A percentile compares a stretch with the other conserved stretches of the same genome.
These are phyloP conservation scores for Corynorhinus townsendii DNA, from an alignment of 2,113 vertebrate species.

Conservation along the genomic window DNA sequence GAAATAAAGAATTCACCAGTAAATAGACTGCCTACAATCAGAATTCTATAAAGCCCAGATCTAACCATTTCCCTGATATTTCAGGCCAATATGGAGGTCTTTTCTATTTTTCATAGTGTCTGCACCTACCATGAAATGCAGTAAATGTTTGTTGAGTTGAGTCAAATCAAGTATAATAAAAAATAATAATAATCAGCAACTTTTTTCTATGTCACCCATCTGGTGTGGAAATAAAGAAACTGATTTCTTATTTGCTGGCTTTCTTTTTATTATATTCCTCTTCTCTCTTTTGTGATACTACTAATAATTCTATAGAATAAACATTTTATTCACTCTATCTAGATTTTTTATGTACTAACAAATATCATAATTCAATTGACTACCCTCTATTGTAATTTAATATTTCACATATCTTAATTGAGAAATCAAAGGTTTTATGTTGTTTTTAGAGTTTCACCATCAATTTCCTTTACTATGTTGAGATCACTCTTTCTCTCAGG, in stretches of 20 bases:
- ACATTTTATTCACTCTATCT: conserved; percentile 8
- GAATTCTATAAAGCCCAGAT: background rate
- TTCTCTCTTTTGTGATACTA: background rate
- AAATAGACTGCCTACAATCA: background rate
- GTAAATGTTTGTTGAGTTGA: conserved; percentile 22
- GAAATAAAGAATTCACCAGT: background rate
- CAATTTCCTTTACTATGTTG: background rate
- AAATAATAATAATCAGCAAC: background rate
- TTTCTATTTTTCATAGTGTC: background rate
- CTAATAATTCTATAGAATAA: background rate
- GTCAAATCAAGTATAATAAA: background rate
- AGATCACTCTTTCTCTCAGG: conserved; percentile 9
- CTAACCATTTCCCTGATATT: background rate
- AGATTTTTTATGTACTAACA: background rate
- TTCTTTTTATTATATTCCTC: background rate
- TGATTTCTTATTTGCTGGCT: background rate
- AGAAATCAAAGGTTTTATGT: background rate
- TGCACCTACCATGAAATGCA: conserved; percentile 4
- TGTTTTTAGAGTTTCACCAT: conserved; percentile 11
- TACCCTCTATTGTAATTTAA: background rate
- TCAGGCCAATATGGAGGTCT: background rate
- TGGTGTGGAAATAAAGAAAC: background rate
- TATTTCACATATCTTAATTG: background rate
- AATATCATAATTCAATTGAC: background rate
- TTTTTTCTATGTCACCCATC: background rate